A percentile compares a stretch with the other conserved stretches of the same genome.
Evolutionary conservation across 2,113 vertebrate species (phyloP).

Genomic region (Amia ocellicauda): DNA sequence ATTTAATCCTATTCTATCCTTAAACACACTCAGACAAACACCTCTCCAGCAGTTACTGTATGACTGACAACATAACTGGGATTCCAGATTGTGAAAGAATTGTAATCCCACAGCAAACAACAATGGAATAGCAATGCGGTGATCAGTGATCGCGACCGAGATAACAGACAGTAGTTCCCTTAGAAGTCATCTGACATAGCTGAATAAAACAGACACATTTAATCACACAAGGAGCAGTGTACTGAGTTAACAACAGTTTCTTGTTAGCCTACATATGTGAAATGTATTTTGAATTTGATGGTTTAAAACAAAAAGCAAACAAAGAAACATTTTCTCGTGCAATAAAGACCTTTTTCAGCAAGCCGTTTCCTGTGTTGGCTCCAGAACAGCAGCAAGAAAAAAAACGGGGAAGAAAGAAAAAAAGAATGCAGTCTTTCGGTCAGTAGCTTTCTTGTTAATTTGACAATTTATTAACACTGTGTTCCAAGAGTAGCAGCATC

Average conservation of each 20-base stretch:
- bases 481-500: no score
- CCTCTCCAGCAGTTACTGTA: no score
- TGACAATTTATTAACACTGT: background rate
- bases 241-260: conserved; percentile 40
- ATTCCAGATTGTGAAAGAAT: no score
- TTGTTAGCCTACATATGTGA: conserved; percentile 42
- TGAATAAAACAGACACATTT: conserved; percentile 16
- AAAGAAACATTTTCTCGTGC: conserved; percentile 49
- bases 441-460: background rate
- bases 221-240: conserved; percentile 41
- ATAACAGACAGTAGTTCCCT: no score
- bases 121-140: no score
- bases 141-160: no score
- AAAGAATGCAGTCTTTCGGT: background rate
- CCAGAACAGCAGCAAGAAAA: conserved; percentile 14
- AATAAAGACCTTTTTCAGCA: conserved; percentile 31
- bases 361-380: conserved; percentile 14
- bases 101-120: no score
- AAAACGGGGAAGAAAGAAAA: conserved; percentile 13
- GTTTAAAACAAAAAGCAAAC: conserved; percentile 26
- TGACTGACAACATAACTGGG: no score
- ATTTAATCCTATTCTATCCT: no score
- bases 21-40: no score
- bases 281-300: conserved; percentile 28
- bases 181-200: conserved; percentile 15